Evolutionary conservation across 2,888 invertebrate species (phyloP).

Genomic region (Pyrocoelia pectoralis): DNA sequence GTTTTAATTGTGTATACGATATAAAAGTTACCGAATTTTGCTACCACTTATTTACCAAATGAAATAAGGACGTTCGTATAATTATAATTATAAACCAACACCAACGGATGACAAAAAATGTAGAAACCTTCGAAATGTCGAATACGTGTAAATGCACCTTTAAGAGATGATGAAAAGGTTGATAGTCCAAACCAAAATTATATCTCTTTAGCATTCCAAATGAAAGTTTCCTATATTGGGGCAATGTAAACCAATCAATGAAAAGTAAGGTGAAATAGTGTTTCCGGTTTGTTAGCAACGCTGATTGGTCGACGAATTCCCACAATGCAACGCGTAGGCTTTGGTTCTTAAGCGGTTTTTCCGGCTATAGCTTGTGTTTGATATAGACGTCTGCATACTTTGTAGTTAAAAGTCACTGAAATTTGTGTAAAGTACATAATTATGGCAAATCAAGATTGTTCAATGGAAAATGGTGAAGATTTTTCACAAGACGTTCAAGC

Average conservation of each 20-base stretch:
- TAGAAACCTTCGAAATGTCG: too few relatives aligned
- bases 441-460: constrained; percentile 70
- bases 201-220: not conserved
- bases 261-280: not conserved
- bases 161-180: too few relatives aligned
- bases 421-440: constrained; percentile 49
- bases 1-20: too few relatives aligned
- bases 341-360: constrained; percentile 11
- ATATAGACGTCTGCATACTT: constrained; percentile 12
- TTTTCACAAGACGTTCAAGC: constrained; percentile 78
- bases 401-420: not conserved
- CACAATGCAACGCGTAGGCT: constrained; percentile 40
- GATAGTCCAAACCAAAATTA: not conserved
- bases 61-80: too few relatives aligned
- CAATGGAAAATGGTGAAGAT: constrained; percentile 81
- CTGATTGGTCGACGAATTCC: constrained; percentile 36
- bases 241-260: not conserved
- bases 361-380: constrained; percentile 8
- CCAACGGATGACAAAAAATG: too few relatives aligned
- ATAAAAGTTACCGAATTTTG: too few relatives aligned
- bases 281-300: constrained; percentile 10
- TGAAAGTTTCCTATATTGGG: not conserved
- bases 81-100: too few relatives aligned
- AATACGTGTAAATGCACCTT: too few relatives aligned
- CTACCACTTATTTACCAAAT: too few relatives aligned